A percentile compares a stretch with the other conserved stretches of the same genome.
phyloP scores from a whole-genome alignment of 2,113 vertebrate genomes.

The Myiagra hebetior region DNA sequence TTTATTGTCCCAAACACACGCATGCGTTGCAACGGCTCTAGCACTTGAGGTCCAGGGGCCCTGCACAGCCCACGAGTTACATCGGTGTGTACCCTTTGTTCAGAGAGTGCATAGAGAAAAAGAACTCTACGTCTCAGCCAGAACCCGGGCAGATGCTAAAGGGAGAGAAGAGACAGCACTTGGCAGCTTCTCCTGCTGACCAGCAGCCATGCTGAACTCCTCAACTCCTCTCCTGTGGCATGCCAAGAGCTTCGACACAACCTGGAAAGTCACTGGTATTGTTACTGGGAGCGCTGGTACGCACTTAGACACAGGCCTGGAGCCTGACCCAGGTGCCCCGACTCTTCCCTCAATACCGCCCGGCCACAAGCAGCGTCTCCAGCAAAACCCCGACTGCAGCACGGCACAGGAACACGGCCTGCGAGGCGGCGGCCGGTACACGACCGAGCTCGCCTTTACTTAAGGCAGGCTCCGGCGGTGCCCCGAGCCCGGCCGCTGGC shows the following conservation, averaged over 20 bases:
- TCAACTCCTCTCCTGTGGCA: fast-evolving
- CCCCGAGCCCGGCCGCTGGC: fast-evolving
- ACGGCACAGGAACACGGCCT: fast-evolving
- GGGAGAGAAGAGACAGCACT: not conserved
- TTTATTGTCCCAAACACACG: fast-evolving
- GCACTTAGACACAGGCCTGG: fast-evolving
- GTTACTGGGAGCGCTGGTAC: not conserved
- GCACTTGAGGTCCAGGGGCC: not conserved
- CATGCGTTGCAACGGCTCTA: fast-evolving
- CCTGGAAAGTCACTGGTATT: fast-evolving
- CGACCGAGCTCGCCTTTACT: fast-evolving
- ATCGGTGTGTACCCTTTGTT: fast-evolving
- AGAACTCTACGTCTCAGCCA: not conserved
- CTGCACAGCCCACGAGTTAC: not conserved
- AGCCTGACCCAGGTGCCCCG: fast-evolving
- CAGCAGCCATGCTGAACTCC: fast-evolving
- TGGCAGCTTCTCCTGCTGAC: not conserved
- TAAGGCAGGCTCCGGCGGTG: not conserved
- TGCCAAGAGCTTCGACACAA: fast-evolving
- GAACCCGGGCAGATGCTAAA: fast-evolving
- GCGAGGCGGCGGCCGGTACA: fast-evolving
- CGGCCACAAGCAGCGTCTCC: not conserved
- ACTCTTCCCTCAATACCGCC: not conserved
- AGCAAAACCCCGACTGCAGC: not conserved
- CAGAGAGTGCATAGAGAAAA: fast-evolving